Conservation (phyloP, 2,888 invertebrate species). For the Drosophila leonis region DNA sequence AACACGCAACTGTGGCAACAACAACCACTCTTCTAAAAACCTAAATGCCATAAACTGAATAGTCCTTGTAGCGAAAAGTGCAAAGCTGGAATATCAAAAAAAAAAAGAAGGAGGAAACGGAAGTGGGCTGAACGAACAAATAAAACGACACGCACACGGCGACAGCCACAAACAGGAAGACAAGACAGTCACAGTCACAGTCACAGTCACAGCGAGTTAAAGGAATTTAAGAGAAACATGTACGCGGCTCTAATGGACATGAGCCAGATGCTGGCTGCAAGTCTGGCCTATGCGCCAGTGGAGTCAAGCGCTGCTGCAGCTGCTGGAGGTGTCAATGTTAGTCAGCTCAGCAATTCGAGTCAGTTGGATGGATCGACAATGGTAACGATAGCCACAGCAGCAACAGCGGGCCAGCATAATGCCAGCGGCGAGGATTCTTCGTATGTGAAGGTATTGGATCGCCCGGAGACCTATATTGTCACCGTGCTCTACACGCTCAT, state of each 20-base stretch:
- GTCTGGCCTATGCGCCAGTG: slow-evolving; percentile 61
- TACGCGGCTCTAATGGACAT: slow-evolving; percentile 64
- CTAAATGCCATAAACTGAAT: slow-evolving; percentile 51
- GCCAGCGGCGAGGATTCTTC: slow-evolving; percentile 36
- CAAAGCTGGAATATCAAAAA: slow-evolving; percentile 14
- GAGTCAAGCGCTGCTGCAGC: slow-evolving; percentile 31
- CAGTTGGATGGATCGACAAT: slow-evolving; percentile 26
- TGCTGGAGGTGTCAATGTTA: slow-evolving; percentile 29
- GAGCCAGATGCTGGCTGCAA: slow-evolving; percentile 64
- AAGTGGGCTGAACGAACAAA: slow-evolving; percentile 38
- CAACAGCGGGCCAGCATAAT: slow-evolving; percentile 30
- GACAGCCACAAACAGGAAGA: slow-evolving; percentile 12
- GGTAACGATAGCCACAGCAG: neutral
- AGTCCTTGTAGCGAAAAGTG: slow-evolving; percentile 29
- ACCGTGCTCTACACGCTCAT: slow-evolving; percentile 94
- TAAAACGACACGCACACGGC: slow-evolving; percentile 32
- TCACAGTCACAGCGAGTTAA: neutral
- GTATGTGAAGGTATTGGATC: slow-evolving; percentile 89
- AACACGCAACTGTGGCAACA: slow-evolving; percentile 61
- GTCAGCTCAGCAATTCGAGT: slow-evolving; percentile 48
- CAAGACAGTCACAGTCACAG: slow-evolving; percentile 1
- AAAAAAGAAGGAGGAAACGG: slow-evolving; percentile 44
- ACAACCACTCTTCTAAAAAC: slow-evolving; percentile 33
- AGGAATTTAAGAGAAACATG: slow-evolving; percentile 38
- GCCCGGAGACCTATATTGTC: slow-evolving; percentile 94